A percentile compares a stretch with the other conserved stretches of the same genome.
Conservation (phyloP, 2,113 vertebrate genomes). For the Leucopternis melanops region DNA sequence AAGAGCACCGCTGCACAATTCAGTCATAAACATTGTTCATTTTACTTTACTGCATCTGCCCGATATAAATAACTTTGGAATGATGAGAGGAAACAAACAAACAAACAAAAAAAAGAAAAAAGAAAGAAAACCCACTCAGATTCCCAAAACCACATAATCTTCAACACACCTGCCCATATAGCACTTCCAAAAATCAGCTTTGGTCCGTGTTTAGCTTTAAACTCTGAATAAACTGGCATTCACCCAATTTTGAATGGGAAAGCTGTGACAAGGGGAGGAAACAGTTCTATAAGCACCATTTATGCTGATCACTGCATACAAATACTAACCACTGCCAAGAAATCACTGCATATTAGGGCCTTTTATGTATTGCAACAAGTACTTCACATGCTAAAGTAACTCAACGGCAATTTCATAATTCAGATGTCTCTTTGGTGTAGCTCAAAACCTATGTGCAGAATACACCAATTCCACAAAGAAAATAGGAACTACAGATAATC, state of each 20-base stretch:
- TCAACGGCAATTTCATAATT: not conserved
- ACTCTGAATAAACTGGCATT: not conserved
- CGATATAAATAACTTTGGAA: not conserved
- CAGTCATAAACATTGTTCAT: not conserved
- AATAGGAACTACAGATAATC: not conserved
- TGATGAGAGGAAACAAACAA: not conserved
- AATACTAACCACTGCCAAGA: not conserved
- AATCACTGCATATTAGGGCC: conserved; percentile 2
- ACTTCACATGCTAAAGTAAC: not conserved
- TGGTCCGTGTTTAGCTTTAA: not conserved
- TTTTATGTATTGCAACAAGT: not conserved
- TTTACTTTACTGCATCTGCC: not conserved
- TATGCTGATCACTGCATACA: conserved; percentile 4
- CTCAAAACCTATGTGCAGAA: not conserved
- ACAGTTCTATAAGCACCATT: not conserved
- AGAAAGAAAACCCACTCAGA: not conserved
- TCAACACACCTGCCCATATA: not conserved
- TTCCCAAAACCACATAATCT: not conserved
- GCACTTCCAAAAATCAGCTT: not conserved
- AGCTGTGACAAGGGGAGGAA: not conserved
- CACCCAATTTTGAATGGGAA: not conserved
- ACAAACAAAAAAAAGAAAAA: no score
- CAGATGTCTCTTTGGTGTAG: not conserved
- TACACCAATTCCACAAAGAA: not conserved
- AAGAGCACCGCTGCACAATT: not conserved